Conservation (phyloP, 2,888 invertebrate species). For the Odontothrips loti region DNA sequence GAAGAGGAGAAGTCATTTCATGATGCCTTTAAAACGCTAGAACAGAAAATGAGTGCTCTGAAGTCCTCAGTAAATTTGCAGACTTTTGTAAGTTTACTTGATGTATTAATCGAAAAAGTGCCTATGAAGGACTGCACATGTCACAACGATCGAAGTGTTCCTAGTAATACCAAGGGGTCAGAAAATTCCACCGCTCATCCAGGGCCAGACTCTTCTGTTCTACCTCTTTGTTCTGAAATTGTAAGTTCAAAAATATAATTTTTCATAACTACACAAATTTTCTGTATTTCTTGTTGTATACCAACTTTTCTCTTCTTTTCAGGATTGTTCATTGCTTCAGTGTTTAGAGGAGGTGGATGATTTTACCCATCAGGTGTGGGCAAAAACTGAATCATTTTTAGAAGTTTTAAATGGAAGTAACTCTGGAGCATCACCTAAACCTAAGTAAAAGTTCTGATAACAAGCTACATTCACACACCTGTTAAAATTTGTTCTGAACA, state of each 20-base stretch:
- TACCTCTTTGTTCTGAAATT: neutral
- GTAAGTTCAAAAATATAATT: neutral
- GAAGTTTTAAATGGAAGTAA: conserved; percentile 6
- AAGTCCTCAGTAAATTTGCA: neutral
- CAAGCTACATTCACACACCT: too few relatives aligned
- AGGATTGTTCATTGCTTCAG: conserved; percentile 1
- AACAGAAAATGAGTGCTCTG: neutral
- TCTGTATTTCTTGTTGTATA: neutral
- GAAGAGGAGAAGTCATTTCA: neutral
- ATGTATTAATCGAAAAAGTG: neutral
- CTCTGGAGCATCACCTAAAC: neutral
- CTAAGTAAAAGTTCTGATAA: neutral
- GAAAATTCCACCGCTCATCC: neutral
- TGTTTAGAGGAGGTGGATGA: neutral
- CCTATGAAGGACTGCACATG: neutral
- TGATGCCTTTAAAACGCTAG: neutral
- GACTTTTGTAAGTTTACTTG: neutral
- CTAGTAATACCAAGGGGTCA: neutral
- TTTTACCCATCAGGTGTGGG: neutral
- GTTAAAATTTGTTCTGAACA: too few relatives aligned
- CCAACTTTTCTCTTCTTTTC: neutral
- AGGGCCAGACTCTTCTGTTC: neutral
- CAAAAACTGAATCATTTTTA: conserved; percentile 5
- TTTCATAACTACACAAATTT: neutral
- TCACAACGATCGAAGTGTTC: neutral